Evolutionary conservation across 92 coral and sea anemone genomes (phyloP).

Genomic region (Isaurus tuberculatus): DNA sequence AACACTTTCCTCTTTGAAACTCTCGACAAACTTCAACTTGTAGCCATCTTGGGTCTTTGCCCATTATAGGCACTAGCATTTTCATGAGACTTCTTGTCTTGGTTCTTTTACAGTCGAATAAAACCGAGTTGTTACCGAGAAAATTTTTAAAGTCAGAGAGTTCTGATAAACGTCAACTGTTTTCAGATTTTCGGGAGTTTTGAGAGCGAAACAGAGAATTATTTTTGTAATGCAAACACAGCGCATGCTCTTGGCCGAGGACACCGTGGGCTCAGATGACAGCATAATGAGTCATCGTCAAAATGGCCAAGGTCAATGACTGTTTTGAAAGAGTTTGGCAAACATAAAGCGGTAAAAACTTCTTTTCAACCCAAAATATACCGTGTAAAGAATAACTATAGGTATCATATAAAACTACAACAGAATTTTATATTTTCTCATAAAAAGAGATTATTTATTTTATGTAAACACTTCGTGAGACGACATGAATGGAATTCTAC

Average conservation of each 20-base stretch:
- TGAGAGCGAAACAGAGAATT: conserved; percentile 62
- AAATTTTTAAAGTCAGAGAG: conserved; percentile 52
- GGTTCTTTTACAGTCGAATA: conserved; percentile 1
- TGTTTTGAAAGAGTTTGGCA: conserved; percentile 2
- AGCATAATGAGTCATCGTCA: conserved; percentile 90
- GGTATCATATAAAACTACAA: not conserved
- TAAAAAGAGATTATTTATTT: not conserved
- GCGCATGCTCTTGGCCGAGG: conserved; percentile 74
- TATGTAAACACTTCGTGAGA: conserved; percentile 36
- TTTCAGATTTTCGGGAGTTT: conserved; percentile 79
- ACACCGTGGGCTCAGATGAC: conserved; percentile 93
- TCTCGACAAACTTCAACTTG: conserved; percentile 99
- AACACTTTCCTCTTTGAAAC: conserved; percentile 99
- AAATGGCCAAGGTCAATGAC: conserved; percentile 37
- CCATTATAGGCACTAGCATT: conserved; percentile 94
- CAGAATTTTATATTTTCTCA: not conserved
- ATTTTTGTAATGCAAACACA: conserved; percentile 58
- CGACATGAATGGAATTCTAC: conserved; percentile 62
- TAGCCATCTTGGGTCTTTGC: conserved; percentile 99
- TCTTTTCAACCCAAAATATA: not conserved
- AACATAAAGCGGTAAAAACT: not conserved
- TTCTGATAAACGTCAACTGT: conserved; percentile 58
- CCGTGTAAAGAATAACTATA: not conserved
- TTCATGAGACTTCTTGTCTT: conserved; percentile 64
- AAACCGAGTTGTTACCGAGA: conserved; percentile 47